These are phyloP conservation scores for Kryphioiulus occultus DNA, from an alignment of 2,888 invertebrate genomes.

Conservation along the genomic window DNA sequence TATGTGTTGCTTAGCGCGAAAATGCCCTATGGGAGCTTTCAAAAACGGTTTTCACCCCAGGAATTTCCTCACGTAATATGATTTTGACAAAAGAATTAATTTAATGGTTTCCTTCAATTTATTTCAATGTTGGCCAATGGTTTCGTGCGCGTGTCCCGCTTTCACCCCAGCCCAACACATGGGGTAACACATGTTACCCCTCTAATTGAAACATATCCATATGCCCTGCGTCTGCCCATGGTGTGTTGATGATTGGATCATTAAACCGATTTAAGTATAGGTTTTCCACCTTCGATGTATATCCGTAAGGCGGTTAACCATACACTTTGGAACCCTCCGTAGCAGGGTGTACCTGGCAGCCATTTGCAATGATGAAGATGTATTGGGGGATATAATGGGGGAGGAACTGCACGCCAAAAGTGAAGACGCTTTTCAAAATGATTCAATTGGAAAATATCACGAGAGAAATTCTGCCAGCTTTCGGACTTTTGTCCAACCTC, in stretches of 20 bases:
- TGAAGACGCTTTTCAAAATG: conserved; percentile 35
- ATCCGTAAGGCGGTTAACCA: conserved; percentile 40
- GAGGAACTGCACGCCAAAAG: conserved; percentile 29
- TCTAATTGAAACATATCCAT: conserved; percentile 14
- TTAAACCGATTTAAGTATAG: conserved; percentile 40
- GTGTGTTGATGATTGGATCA: conserved; percentile 37
- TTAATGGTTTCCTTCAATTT: conserved; percentile 27
- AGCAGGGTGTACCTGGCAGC: background rate
- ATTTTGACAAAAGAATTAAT: conserved; percentile 35
- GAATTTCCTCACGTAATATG: conserved; percentile 2
- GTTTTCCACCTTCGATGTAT: conserved; percentile 35
- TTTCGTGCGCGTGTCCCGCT: background rate
- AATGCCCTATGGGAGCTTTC: background rate
- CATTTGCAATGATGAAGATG: conserved; percentile 16
- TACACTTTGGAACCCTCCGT: conserved; percentile 20
- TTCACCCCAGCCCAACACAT: conserved; percentile 8
- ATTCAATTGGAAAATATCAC: conserved; percentile 18
- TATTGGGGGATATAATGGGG: conserved; percentile 22
- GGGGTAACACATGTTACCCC: conserved; percentile 21
- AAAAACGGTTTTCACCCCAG: background rate
- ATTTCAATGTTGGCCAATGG: background rate
- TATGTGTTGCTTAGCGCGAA: background rate
- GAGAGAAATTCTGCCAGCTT: background rate
- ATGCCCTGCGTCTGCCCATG: conserved; percentile 6
- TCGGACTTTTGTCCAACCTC: background rate